Percentiles rank a stretch among this genome's conserved stretches.
Conservation (phyloP, 2,888 invertebrate genomes). For the Watsonalla cultraria region DNA sequence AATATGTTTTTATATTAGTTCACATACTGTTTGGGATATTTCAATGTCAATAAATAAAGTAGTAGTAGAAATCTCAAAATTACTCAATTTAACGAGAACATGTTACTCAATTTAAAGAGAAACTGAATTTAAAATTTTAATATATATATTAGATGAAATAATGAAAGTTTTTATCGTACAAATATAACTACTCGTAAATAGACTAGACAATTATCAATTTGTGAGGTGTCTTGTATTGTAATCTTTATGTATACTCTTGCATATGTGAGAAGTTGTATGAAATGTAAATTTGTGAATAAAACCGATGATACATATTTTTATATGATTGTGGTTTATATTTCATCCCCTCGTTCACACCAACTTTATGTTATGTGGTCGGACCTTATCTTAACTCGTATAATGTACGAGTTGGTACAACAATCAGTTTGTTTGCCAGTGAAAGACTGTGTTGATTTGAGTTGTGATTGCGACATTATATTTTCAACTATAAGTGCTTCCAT, state of each 20-base stretch:
- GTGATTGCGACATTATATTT: not conserved
- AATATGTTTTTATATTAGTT: too few relatives aligned
- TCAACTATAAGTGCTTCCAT: not conserved
- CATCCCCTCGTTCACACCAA: conserved; percentile 1
- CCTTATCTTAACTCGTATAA: conserved; percentile 4
- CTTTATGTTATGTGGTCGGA: not conserved
- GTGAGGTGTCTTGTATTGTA: conserved; percentile 5
- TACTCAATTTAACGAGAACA: too few relatives aligned
- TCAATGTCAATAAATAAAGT: too few relatives aligned
- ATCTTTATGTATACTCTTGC: not conserved
- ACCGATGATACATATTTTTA: conserved; percentile 24
- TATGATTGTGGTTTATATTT: conserved; percentile 12
- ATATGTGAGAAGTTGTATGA: not conserved
- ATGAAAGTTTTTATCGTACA: too few relatives aligned
- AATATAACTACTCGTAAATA: too few relatives aligned
- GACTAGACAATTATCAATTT: not conserved
- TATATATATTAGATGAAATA: too few relatives aligned
- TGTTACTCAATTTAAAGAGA: too few relatives aligned
- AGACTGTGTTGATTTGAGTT: too few relatives aligned
- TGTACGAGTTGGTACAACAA: conserved; percentile 1
- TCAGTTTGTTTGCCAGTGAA: not conserved
- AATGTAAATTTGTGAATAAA: conserved; percentile 24
- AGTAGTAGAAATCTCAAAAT: too few relatives aligned
- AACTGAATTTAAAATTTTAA: too few relatives aligned
- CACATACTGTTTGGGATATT: too few relatives aligned